phyloP scores from a whole-genome alignment of 2,888 invertebrate genomes.

The Lasioglossum villosulum region DNA sequence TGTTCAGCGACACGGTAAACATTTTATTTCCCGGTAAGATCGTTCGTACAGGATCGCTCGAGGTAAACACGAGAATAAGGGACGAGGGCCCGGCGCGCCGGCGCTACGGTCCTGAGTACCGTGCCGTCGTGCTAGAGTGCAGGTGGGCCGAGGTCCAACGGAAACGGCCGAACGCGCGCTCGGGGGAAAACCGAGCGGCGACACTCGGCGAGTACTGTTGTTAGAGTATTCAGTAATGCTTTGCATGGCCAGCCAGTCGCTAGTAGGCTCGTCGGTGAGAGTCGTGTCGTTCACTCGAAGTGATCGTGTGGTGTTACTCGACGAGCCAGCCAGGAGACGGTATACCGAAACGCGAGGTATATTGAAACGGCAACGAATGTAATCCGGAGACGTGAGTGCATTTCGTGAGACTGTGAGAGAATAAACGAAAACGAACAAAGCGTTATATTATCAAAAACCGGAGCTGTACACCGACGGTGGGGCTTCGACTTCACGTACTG shows the following conservation, averaged over 20 bases:
- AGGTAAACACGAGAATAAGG: not conserved
- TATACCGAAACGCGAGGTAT: constrained; percentile 48
- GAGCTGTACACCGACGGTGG: constrained; percentile 61
- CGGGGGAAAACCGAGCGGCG: constrained; percentile 80
- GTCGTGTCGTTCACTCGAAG: constrained; percentile 75
- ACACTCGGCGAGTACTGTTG: constrained; percentile 81
- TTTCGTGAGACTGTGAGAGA: constrained; percentile 72
- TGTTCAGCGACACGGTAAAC: not conserved
- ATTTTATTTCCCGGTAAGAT: not conserved
- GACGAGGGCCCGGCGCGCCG: not conserved
- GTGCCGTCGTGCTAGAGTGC: constrained; percentile 84
- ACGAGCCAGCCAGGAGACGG: constrained; percentile 52
- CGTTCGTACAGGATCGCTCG: not conserved
- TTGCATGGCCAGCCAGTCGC: constrained; percentile 82
- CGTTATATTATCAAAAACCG: constrained; percentile 35
- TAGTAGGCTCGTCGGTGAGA: constrained; percentile 78
- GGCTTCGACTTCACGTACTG: constrained; percentile 61
- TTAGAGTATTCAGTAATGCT: constrained; percentile 84
- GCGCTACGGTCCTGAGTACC: constrained; percentile 65
- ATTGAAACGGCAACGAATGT: constrained; percentile 33
- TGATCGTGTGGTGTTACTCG: constrained; percentile 78
- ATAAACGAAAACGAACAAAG: constrained; percentile 46
- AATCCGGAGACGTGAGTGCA: constrained; percentile 46
- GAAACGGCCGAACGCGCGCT: constrained; percentile 80
- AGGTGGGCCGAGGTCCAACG: constrained; percentile 86